A percentile compares a stretch with the other conserved stretches of the same genome.
Conservation (phyloP, 1,140 invertebrate genomes). For the Probaryconus sp. region DNA sequence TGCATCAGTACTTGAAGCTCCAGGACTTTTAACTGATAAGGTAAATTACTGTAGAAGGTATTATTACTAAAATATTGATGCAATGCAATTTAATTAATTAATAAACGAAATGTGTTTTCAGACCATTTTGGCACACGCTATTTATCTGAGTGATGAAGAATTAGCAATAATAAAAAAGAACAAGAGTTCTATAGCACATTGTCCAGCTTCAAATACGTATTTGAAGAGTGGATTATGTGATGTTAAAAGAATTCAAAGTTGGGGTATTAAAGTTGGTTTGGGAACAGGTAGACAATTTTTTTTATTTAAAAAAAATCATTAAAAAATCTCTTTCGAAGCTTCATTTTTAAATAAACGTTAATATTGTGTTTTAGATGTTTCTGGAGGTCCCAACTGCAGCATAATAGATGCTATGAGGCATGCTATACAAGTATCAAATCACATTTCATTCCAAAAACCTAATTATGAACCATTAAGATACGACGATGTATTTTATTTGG, state of each 20-base stretch:
- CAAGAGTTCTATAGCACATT: conserved; percentile 87
- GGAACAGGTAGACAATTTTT: conserved; percentile 85
- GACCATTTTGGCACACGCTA: conserved; percentile 89
- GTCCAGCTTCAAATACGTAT: conserved; percentile 91
- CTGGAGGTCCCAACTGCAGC: conserved; percentile 87
- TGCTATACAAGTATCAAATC: conserved; percentile 85
- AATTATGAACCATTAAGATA: conserved; percentile 82
- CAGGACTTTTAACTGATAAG: conserved; percentile 85
- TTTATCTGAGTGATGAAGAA: conserved; percentile 86
- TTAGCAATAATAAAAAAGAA: conserved; percentile 81
- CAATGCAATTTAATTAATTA: not conserved
- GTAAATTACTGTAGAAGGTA: conserved; percentile 79
- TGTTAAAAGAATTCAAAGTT: conserved; percentile 81
- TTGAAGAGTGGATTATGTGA: conserved; percentile 92
- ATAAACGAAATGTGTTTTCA: conserved; percentile 68
- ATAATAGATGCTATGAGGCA: conserved; percentile 87
- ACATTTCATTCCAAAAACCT: conserved; percentile 78
- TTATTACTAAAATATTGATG: no score
- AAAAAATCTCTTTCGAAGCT: conserved; percentile 34
- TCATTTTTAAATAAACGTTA: conserved; percentile 20
- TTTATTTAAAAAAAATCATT: no score
- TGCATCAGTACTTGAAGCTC: conserved; percentile 86
- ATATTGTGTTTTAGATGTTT: conserved; percentile 83
- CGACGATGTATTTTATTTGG: conserved; percentile 89
- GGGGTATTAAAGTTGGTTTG: conserved; percentile 87